These are phyloP conservation scores for Notarius quadriscutis DNA, from an alignment of 2,113 vertebrate species.

Conservation along the genomic window DNA sequence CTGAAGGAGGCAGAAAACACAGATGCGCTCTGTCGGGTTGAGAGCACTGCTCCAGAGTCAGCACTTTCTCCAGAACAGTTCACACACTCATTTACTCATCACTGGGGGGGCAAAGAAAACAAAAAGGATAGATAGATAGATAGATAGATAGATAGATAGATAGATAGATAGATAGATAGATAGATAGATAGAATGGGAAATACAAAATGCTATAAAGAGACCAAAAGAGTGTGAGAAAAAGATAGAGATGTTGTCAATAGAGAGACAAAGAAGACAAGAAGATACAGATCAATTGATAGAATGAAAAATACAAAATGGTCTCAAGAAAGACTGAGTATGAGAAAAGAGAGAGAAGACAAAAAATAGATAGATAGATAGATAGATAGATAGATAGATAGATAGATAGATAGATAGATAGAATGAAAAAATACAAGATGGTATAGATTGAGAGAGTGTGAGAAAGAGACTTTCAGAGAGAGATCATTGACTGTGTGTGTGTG, in stretches of 20 bases:
- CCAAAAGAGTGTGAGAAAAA: not conserved
- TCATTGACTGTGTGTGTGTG: slow-evolving; percentile 66
- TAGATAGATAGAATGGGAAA: not conserved
- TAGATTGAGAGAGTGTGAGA: slow-evolving; percentile 37
- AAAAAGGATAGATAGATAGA: slow-evolving; percentile 55
- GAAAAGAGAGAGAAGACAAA: no score
- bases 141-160: not conserved
- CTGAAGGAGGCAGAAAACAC: slow-evolving; percentile 66
- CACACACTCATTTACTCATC: slow-evolving; percentile 65
- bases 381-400: not conserved
- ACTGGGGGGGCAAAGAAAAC: slow-evolving; percentile 55
- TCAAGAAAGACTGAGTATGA: not conserved
- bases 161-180: slow-evolving; percentile 31
- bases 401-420: not conserved
- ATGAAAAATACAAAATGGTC: no score
- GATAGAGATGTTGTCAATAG: not conserved
- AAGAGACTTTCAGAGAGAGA: slow-evolving; percentile 54
- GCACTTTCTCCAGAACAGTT: slow-evolving; percentile 68
- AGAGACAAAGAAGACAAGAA: no score
- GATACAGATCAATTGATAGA: no score
- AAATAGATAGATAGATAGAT: no score
- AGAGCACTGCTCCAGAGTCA: slow-evolving; percentile 67
- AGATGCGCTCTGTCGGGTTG: slow-evolving; percentile 76
- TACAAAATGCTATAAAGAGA: not conserved
- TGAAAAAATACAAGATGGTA: not conserved